phyloP scores from a whole-genome alignment of 2,888 invertebrate species.

The Agrochola lota region DNA sequence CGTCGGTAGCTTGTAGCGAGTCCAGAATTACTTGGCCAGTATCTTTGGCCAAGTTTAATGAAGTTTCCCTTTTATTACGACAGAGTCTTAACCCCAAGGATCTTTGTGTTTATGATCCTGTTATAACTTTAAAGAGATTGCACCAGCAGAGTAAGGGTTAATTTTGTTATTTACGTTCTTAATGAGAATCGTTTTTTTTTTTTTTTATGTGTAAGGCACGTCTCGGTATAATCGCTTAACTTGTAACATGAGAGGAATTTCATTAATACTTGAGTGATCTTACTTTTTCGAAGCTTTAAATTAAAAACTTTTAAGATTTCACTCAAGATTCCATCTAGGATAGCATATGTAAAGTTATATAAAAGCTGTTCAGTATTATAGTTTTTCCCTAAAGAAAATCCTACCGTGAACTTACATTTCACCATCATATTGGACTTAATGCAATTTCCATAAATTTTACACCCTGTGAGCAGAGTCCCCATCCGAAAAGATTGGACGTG shows the following conservation, averaged over 20 bases:
- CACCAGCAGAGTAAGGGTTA: conserved; percentile 71
- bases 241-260: conserved; percentile 22
- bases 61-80: conserved; percentile 87
- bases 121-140: conserved; percentile 86
- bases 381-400: conserved; percentile 70
- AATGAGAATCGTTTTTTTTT: conserved; percentile 70
- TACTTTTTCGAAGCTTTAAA: neutral
- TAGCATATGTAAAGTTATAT: conserved; percentile 2
- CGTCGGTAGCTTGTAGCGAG: conserved; percentile 70
- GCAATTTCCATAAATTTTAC: conserved; percentile 91
- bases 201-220: conserved; percentile 30
- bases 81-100: conserved; percentile 81
- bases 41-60: conserved; percentile 86
- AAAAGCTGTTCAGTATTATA: conserved; percentile 58
- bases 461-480: conserved; percentile 86
- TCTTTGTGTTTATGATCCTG: conserved; percentile 86
- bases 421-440: conserved; percentile 84
- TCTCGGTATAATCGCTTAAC: conserved; percentile 33
- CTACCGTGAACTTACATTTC: conserved; percentile 73
- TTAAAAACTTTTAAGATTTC: neutral
- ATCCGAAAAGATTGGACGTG: conserved; percentile 88
- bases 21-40: conserved; percentile 79
- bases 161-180: conserved; percentile 71
- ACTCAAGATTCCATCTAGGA: neutral
- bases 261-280: conserved; percentile 17